Evolutionary conservation across 2,888 invertebrate species (phyloP).

Genomic region (Cephus pulcher): DNA sequence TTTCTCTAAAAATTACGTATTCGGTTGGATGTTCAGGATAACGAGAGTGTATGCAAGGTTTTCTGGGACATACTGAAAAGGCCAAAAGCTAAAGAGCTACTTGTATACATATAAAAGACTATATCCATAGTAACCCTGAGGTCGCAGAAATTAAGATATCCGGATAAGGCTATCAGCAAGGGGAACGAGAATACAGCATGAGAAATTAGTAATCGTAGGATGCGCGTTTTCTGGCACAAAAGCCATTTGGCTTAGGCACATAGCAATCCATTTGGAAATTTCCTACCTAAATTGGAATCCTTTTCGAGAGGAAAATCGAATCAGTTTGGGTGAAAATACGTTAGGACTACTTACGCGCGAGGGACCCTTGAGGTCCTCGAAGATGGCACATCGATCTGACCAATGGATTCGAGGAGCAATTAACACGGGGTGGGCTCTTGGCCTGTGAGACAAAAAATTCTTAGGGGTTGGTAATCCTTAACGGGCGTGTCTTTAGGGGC

Average conservation of each 20-base stretch:
- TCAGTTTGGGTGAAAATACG: neutral
- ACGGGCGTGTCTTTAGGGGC: neutral
- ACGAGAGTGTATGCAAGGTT: neutral
- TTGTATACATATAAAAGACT: neutral
- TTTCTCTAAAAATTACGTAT: neutral
- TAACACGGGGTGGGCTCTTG: neutral
- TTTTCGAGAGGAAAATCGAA: neutral
- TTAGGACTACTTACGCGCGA: neutral
- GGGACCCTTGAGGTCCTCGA: neutral
- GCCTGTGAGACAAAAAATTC: neutral
- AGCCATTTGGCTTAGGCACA: neutral
- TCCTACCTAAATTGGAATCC: neutral
- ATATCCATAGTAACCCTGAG: neutral
- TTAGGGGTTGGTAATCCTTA: constrained; percentile 2
- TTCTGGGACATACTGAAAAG: neutral
- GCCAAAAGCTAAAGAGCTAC: neutral
- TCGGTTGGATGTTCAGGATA: neutral
- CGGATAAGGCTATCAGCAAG: neutral
- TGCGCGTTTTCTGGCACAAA: neutral
- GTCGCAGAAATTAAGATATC: neutral
- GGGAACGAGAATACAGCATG: neutral
- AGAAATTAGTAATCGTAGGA: neutral
- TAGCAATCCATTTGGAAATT: neutral
- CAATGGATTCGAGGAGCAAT: neutral
- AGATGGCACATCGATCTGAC: neutral